A percentile compares a stretch with the other conserved stretches of the same genome.
Evolutionary conservation across 92 coral and sea anemone genomes (phyloP).

Genomic region (Zoanthus sociatus): DNA sequence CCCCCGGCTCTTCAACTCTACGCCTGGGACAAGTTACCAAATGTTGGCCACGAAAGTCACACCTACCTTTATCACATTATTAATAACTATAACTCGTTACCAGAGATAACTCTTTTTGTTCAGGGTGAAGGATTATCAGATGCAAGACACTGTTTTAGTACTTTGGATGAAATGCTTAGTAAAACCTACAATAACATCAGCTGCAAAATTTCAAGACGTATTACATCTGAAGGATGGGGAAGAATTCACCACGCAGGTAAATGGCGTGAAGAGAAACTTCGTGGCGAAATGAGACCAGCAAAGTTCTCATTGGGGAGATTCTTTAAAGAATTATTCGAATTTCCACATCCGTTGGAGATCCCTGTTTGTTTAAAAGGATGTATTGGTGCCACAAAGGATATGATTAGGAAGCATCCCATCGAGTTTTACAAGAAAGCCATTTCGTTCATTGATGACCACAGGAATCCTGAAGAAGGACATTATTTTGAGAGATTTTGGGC

Average conservation of each 20-base stretch:
- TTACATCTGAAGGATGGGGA: conserved; percentile 31
- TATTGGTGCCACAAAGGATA: conserved; percentile 57
- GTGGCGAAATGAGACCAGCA: conserved; percentile 62
- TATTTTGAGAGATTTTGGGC: conserved; percentile 72
- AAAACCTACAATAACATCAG: background rate
- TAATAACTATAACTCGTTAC: conserved; percentile 55
- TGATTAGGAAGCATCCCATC: conserved; percentile 50
- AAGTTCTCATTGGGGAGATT: conserved; percentile 52
- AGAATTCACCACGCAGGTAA: conserved; percentile 33
- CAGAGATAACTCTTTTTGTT: conserved; percentile 66
- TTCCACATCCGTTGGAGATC: conserved; percentile 28
- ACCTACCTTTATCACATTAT: conserved; percentile 74
- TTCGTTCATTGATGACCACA: conserved; percentile 61
- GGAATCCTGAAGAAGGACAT: conserved; percentile 72
- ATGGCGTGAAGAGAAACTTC: conserved; percentile 28
- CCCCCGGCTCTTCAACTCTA: conserved; percentile 54
- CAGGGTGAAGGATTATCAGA: conserved; percentile 52
- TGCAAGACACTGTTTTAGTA: background rate
- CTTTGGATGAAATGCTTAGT: conserved; percentile 12
- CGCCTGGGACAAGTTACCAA: conserved; percentile 68
- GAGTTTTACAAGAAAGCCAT: conserved; percentile 57
- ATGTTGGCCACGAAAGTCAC: conserved; percentile 76
- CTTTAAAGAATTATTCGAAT: conserved; percentile 37
- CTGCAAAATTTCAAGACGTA: background rate
- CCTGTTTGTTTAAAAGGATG: conserved; percentile 43